phyloP scores from a whole-genome alignment of 2,113 vertebrate species.

The Hiodon tergisus region DNA sequence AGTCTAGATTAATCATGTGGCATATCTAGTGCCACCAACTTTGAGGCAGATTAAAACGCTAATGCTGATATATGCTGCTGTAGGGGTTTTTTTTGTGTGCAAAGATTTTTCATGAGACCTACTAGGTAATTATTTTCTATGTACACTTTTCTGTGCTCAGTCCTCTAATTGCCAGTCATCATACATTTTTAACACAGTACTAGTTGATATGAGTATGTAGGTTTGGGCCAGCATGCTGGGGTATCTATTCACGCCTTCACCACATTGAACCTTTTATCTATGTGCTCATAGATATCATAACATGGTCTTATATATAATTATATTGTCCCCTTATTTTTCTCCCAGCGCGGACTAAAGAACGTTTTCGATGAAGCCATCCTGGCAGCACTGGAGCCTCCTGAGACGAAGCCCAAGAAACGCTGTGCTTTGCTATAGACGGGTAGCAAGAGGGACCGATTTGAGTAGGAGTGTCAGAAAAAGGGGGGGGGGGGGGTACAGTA shows the following conservation, averaged over 20 bases:
- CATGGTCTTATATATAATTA: not conserved
- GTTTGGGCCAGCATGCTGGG: no score
- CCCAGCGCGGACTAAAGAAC: constrained; percentile 67
- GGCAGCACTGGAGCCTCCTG: constrained; percentile 67
- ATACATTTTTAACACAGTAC: no score
- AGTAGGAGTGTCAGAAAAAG: not conserved
- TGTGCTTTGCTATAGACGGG: constrained; percentile 59
- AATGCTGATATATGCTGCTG: not conserved
- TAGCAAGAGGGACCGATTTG: not conserved
- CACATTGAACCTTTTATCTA: not conserved
- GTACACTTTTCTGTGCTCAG: no score
- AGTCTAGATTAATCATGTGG: not conserved
- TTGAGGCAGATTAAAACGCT: not conserved
- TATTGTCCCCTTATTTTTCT: not conserved
- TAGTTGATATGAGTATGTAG: no score
- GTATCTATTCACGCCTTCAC: no score
- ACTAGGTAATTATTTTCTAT: no score
- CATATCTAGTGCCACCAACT: not conserved
- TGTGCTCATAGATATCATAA: not conserved
- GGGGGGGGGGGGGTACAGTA: constrained; percentile 7
- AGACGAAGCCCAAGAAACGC: constrained; percentile 64
- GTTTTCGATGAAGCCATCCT: constrained; percentile 71
- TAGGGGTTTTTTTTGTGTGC: not conserved
- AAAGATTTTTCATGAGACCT: not conserved
- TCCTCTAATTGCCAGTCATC: no score